Conservation (phyloP, 2,113 vertebrate species). For the Himantopus leucocephalus region DNA sequence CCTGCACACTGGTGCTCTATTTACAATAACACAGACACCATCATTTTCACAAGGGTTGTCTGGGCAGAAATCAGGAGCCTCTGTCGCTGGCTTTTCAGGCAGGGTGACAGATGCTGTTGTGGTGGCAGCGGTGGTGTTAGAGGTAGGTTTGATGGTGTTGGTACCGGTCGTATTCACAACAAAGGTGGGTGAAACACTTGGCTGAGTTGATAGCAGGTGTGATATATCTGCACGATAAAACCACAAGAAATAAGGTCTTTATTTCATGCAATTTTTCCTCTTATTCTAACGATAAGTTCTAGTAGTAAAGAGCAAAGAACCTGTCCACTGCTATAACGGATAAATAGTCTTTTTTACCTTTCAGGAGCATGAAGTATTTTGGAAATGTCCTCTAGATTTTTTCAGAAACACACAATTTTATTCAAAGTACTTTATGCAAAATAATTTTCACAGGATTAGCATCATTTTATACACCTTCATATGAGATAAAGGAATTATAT, state of each 20-base stretch:
- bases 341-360: not conserved
- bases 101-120: not conserved
- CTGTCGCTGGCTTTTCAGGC: not conserved
- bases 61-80: conserved; percentile 22
- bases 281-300: not conserved
- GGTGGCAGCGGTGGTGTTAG: not conserved
- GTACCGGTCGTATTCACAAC: not conserved
- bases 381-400: not conserved
- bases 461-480: not conserved
- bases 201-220: conserved; percentile 72
- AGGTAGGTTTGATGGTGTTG: not conserved
- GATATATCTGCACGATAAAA: conserved; percentile 78
- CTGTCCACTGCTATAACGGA: not conserved
- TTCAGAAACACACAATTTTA: not conserved
- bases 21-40: conserved; percentile 75
- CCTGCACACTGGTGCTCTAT: conserved; percentile 77
- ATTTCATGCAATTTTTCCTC: not conserved
- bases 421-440: not conserved
- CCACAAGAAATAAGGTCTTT: not conserved
- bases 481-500: not conserved
- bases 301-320: not conserved
- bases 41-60: conserved; percentile 78
- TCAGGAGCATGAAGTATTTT: not conserved
- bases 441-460: not conserved
- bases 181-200: not conserved